Base-by-base conservation (phyloP, 1,140 invertebrate genomes). In the Megalopta genalis region DNA sequence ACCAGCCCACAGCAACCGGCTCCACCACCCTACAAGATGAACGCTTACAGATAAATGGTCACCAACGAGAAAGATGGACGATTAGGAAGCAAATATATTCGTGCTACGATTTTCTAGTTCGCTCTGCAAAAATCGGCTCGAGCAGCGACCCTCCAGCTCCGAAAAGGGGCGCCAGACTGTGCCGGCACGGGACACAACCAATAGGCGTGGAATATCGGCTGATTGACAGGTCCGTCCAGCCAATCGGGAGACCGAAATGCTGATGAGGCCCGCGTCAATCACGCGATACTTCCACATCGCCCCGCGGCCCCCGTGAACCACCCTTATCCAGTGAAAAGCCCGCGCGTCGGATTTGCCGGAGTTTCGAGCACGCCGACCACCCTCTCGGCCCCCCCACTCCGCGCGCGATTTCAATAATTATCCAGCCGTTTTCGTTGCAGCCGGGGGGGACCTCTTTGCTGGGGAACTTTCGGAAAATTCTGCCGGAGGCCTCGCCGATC, bases 251-350 rank as follows among this genome's bases (percentile, higher is more conserved):
- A 89, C 88, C 87, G 89, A 91, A 93, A 93, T 92, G 90, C 89
- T 92, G 92, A 93, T 93, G 92, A 93, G 92, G 91, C 89, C 90
- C 91, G 86, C 89, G 92, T 93, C 93, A 92, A 93, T 93, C 92
- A 93, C 88, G 88, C 88, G 80, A 86, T 82, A 88, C 85, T 88
- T 90, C 88, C 81, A 86, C 89, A 89, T 90, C 82, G 71, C 80
- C 81, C 62, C 59, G 60, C 63, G 66, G 52, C 69, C 72, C 83
- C 71, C 71, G 14, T 54, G 8, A 63, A 37, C 83, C 72, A 68
- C 80, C 73, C 75, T 86, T 89, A 52, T 82, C 86, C 81, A 76
- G 82, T 84, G 82, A 86, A 87, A 88, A 89, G 82, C 87, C 88
- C 88, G 84, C 83, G 86, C 89, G 77, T 86, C 82, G 87, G 84